Conservation (phyloP, 2,888 invertebrate genomes). For the Eristalis arbustorum region DNA sequence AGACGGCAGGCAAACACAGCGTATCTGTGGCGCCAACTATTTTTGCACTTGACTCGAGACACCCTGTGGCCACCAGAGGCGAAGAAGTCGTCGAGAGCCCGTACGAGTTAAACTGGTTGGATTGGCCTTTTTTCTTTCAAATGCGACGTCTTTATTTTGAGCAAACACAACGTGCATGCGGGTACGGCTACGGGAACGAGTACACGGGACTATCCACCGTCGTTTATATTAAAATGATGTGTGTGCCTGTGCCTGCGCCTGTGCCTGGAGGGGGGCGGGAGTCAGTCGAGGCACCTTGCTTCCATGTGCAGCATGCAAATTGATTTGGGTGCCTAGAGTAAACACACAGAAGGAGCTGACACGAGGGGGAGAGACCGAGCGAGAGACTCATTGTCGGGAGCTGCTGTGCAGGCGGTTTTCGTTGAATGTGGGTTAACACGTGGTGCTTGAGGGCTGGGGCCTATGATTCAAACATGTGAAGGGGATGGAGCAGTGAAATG, state of each 20-base stretch:
- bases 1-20: not conserved
- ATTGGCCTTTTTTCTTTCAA: conserved; percentile 6
- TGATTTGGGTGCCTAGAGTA: not conserved
- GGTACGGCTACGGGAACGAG: not conserved
- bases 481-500: not conserved
- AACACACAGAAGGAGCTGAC: not conserved
- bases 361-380: not conserved
- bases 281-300: not conserved
- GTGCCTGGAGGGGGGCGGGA: not conserved
- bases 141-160: conserved; percentile 15
- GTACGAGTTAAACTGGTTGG: conserved; percentile 28
- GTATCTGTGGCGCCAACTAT: conserved; percentile 33
- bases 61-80: conserved; percentile 1
- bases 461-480: not conserved
- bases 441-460: not conserved
- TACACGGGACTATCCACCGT: not conserved
- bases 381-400: not conserved
- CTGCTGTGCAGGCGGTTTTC: not conserved
- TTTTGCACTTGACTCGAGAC: conserved; percentile 40
- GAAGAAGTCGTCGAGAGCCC: not conserved
- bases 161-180: conserved; percentile 1
- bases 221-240: not conserved
- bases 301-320: not conserved
- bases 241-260: not conserved
- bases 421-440: not conserved